phyloP scores from a whole-genome alignment of 2,797 vertebrate species.

The Cossypha heuglini region DNA sequence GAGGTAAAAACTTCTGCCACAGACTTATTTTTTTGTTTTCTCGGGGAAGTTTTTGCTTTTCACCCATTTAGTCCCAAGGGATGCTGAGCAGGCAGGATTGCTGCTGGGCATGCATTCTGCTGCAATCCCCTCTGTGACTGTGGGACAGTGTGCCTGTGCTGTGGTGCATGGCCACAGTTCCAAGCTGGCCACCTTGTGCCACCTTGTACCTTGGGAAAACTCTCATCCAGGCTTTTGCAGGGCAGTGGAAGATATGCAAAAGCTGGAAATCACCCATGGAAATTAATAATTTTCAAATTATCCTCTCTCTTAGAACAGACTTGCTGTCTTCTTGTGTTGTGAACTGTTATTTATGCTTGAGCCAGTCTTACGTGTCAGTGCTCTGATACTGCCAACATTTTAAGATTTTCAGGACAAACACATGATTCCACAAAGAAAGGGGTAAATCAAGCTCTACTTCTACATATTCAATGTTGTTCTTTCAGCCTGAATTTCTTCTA shows the following conservation, averaged over 20 bases:
- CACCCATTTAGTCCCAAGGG: accelerated
- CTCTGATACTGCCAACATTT: not conserved
- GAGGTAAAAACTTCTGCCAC: not conserved
- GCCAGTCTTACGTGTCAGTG: accelerated
- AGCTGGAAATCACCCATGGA: not conserved
- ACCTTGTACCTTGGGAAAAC: not conserved
- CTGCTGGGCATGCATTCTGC: accelerated
- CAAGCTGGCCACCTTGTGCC: not conserved
- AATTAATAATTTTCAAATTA: not conserved
- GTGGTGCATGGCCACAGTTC: accelerated
- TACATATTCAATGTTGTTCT: not conserved
- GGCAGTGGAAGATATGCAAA: accelerated
- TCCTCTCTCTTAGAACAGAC: not conserved
- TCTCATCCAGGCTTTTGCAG: not conserved
- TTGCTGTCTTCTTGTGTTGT: not conserved
- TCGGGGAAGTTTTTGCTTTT: accelerated
- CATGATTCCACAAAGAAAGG: not conserved
- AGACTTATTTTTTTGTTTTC: not conserved
- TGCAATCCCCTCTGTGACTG: accelerated
- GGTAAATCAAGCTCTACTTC: not conserved
- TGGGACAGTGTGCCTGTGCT: accelerated
- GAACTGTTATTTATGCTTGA: not conserved
- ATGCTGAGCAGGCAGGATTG: not conserved
- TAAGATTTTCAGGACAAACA: not conserved
- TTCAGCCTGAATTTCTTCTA: not conserved